Conservation (phyloP, 2,797 vertebrate species). For the Glyptemys insculpta region DNA sequence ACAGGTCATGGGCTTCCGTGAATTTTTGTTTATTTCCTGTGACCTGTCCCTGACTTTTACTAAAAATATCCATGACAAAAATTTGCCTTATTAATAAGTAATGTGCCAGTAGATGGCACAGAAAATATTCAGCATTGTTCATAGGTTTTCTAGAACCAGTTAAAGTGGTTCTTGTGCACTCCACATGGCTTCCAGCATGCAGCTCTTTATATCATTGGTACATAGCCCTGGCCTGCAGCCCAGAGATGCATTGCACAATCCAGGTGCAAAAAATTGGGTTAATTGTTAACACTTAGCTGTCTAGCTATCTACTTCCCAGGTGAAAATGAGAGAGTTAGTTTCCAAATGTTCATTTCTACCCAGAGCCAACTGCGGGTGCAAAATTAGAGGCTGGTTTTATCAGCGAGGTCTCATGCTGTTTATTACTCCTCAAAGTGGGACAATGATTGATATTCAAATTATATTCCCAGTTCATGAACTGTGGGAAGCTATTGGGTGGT, state of each 20-base stretch:
- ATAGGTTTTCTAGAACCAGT: not conserved
- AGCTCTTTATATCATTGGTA: not conserved
- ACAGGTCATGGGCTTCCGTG: too few species aligned
- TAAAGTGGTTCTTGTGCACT: not conserved
- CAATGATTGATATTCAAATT: conserved; percentile 21
- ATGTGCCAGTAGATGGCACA: not conserved
- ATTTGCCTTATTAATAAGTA: not conserved
- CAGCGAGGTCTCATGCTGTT: not conserved
- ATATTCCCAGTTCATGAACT: not conserved
- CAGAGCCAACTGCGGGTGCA: not conserved
- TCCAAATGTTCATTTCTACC: not conserved
- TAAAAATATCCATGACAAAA: too few species aligned
- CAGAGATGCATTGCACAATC: not conserved
- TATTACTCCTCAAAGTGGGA: conserved; percentile 69
- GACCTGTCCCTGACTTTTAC: too few species aligned
- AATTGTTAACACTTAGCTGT: not conserved
- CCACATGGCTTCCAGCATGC: not conserved
- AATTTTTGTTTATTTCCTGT: too few species aligned
- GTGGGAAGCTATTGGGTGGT: conserved; percentile 45
- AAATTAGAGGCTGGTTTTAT: not conserved
- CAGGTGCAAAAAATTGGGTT: not conserved
- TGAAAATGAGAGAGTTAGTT: not conserved
- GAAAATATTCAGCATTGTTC: not conserved
- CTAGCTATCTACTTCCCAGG: not conserved
- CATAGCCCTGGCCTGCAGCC: not conserved